These are phyloP conservation scores for Sisyra terminalis DNA, from an alignment of 2,888 invertebrate genomes.

Conservation along the genomic window DNA sequence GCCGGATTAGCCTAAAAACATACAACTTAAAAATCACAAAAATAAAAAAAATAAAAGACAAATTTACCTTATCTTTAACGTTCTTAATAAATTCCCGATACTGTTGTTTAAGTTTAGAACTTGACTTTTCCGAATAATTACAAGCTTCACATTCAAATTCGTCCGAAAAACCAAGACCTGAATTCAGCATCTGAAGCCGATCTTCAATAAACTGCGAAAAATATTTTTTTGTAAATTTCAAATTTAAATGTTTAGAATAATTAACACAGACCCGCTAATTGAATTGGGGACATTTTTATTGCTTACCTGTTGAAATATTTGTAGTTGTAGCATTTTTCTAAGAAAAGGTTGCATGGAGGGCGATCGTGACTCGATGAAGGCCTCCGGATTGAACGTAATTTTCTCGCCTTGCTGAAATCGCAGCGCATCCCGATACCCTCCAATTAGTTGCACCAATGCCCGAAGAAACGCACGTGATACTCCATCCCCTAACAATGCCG, in stretches of 20 bases:
- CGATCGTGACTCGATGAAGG: constrained; percentile 76
- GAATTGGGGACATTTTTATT: neutral
- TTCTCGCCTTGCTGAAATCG: constrained; percentile 52
- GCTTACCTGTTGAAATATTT: constrained; percentile 87
- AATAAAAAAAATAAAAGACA: neutral
- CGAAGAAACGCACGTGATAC: constrained; percentile 84
- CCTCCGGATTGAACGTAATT: constrained; percentile 74
- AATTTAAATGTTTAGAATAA: constrained; percentile 1
- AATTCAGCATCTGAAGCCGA: constrained; percentile 77
- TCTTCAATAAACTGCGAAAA: constrained; percentile 76
- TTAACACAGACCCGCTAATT: neutral
- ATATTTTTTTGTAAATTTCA: constrained; percentile 10
- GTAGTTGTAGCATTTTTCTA: constrained; percentile 76
- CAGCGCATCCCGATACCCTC: constrained; percentile 84
- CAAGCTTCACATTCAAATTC: constrained; percentile 87
- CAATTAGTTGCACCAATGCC: constrained; percentile 84
- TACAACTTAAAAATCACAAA: constrained; percentile 6
- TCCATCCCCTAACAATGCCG: constrained; percentile 72
- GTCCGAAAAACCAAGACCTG: constrained; percentile 84
- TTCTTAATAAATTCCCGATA: constrained; percentile 75
- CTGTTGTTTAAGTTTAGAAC: constrained; percentile 45
- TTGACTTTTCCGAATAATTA: constrained; percentile 47
- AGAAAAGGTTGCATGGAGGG: constrained; percentile 76
- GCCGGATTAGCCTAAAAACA: constrained; percentile 80
- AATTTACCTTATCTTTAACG: constrained; percentile 34